phyloP scores from a whole-genome alignment of 2,113 vertebrate species.

The Himantopus leucocephalus region DNA sequence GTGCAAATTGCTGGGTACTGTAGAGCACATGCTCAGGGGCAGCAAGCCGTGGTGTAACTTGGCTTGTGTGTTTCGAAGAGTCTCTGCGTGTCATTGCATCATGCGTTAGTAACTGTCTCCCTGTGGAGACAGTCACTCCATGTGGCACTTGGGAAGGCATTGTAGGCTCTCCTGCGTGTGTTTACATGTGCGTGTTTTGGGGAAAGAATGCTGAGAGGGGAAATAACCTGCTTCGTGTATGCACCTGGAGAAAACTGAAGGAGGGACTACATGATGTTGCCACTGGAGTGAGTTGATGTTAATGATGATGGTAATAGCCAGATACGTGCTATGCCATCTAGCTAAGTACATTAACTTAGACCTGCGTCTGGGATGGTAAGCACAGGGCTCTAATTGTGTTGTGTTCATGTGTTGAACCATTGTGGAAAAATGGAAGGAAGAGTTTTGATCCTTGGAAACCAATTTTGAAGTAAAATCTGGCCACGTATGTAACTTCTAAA shows the following conservation, averaged over 20 bases:
- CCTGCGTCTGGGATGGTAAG: background rate
- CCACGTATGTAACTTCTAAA: background rate
- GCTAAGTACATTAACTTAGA: background rate
- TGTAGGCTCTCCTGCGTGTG: background rate
- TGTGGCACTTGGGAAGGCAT: background rate
- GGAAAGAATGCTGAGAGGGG: background rate
- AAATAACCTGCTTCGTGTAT: background rate
- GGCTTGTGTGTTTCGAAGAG: background rate
- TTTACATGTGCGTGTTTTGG: rapidly evolving
- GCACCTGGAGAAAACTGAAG: background rate
- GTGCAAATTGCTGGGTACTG: background rate
- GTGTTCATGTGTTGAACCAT: background rate
- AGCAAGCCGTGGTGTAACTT: background rate
- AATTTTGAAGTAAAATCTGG: background rate
- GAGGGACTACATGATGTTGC: background rate
- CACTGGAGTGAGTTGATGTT: background rate
- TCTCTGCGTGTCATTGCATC: background rate
- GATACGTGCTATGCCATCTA: background rate
- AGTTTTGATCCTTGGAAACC: background rate
- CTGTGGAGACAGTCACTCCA: background rate
- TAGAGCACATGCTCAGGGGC: background rate
- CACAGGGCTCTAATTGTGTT: background rate
- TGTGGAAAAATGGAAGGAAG: background rate
- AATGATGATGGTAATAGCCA: background rate
- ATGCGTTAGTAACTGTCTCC: background rate